Base-by-base conservation (phyloP, 2,113 vertebrate species). In the Malurus alboscapulatus region DNA sequence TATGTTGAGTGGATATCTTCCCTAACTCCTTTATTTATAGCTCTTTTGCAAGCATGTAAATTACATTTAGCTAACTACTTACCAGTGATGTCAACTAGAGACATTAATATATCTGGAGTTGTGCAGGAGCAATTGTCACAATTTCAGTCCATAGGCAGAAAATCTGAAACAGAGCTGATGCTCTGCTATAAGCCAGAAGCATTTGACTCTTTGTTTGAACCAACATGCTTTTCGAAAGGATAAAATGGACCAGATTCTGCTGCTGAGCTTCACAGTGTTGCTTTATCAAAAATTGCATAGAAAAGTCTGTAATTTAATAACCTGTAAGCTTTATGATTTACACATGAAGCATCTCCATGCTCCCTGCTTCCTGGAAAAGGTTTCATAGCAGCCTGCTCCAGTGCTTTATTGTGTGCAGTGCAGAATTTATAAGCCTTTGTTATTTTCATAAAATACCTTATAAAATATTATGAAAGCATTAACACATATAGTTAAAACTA, bases 401-500 rank as follows among this genome's bases (percentile, higher is more conserved):
- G 26, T 30, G n/a, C 53, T 89, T 93, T 57, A 47, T 32, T 48
- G 3, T 29, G 8, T 61, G 27, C 10, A 57, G n/a, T 18, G 54
- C 16, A 59, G 50, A 68, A 51, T 50, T 90, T 71, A 44, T 32
- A 57, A 45, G 40, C 13, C 26, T 58, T 78, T 83, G 29, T 75
- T 81, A 59, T 59, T 86, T 93, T 85, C 40, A 83, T 94, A 58
- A 93, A 95, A 86, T 13, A 61, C 20, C 55, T 58, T 42, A 48
- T 95, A 50, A 89, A 95, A 93, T 91, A 42, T 62, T 74, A 81
- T 63, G 47, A 79, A 91, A 42, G 16, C 20, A 73, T 69, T 61
- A 40, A 42, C 40, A 84, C 85, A 67, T 93, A 89, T 80, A 92
- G 34, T 87, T 95, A 87, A 94, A 82, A 72, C 21, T 59, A 14